These are phyloP conservation scores for Papilio machaon DNA, from an alignment of 1,140 invertebrate species.

Conservation along the genomic window DNA sequence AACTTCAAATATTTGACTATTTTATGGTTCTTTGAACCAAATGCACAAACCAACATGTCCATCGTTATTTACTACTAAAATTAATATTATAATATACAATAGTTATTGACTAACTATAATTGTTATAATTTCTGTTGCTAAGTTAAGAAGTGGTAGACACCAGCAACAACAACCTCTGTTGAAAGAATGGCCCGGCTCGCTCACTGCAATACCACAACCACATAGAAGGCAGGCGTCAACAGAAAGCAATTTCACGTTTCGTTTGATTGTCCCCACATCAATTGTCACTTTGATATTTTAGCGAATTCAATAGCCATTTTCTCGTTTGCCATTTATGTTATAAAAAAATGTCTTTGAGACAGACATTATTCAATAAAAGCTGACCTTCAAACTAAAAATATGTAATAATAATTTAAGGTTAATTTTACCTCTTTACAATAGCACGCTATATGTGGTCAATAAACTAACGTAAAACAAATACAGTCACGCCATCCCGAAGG, in stretches of 20 bases:
- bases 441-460: constrained; percentile 1
- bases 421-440: constrained; percentile 2
- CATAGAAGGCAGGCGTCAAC: no score
- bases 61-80: not conserved
- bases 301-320: no score
- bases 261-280: no score
- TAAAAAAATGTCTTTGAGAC: not conserved
- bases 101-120: no score
- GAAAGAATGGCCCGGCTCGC: no score
- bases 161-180: no score
- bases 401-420: not conserved
- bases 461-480: not conserved
- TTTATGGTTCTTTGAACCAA: not conserved
- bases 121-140: not conserved
- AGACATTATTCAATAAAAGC: not conserved
- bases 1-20: constrained; percentile 16
- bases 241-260: no score
- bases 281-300: no score
- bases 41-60: not conserved
- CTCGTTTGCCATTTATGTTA: no score
- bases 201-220: no score
- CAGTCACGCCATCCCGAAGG: not conserved
- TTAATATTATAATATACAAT: no score
- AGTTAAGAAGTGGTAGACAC: no score
- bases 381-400: not conserved